phyloP scores from a whole-genome alignment of 2,888 invertebrate genomes.

The Hyles lineata region DNA sequence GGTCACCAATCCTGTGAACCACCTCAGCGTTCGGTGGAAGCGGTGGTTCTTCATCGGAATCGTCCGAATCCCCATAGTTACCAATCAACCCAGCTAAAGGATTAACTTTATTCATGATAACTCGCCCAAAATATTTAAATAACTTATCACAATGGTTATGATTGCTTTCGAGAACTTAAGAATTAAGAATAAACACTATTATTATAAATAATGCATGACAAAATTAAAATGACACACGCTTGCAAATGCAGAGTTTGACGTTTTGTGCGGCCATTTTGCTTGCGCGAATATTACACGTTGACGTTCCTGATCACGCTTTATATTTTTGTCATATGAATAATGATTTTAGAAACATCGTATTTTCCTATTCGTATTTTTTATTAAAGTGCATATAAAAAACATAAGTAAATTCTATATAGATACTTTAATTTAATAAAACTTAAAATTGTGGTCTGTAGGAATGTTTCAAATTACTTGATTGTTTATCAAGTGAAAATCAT shows the following conservation, averaged over 20 bases:
- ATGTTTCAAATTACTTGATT: too few relatives aligned
- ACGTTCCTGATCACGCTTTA: background rate
- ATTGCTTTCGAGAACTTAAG: conserved; percentile 7
- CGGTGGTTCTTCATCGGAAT: conserved; percentile 59
- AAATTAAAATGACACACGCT: conserved; percentile 1
- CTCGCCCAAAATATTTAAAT: background rate
- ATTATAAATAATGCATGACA: background rate
- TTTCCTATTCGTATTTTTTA: too few relatives aligned
- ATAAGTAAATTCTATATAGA: too few relatives aligned
- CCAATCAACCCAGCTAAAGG: conserved; percentile 70
- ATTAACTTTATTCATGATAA: conserved; percentile 72
- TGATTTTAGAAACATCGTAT: too few relatives aligned
- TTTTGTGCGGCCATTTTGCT: conserved; percentile 13
- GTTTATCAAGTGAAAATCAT: too few relatives aligned
- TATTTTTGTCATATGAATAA: background rate
- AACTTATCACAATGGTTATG: background rate
- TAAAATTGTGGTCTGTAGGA: too few relatives aligned
- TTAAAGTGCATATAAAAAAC: too few relatives aligned
- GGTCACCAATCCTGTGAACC: background rate
- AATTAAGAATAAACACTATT: background rate
- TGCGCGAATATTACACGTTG: background rate
- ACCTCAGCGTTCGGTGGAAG: background rate
- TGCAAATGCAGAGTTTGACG: conserved; percentile 5
- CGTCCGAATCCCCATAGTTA: conserved; percentile 76
- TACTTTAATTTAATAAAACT: too few relatives aligned